Conservation (phyloP, 1,140 invertebrate genomes). For the Agraylea sexmaculata region DNA sequence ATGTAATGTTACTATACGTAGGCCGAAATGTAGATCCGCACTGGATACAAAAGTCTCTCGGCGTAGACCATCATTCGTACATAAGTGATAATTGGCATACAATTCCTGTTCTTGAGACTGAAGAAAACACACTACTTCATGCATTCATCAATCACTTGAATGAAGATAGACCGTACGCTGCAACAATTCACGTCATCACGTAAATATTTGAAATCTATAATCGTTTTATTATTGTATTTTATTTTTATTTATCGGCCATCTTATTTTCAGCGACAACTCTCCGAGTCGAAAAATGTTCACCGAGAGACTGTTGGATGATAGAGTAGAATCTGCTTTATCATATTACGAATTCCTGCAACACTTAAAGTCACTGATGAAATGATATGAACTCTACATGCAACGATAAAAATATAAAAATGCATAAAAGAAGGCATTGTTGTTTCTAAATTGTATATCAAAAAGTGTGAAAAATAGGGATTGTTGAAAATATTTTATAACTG, state of each 20-base stretch:
- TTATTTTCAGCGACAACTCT: slow-evolving; percentile 72
- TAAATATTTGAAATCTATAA: slow-evolving; percentile 30
- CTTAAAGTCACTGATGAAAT: slow-evolving; percentile 84
- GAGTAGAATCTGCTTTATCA: slow-evolving; percentile 83
- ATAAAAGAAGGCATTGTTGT: slow-evolving; percentile 8
- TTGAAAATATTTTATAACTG: slow-evolving; percentile 5
- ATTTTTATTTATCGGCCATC: slow-evolving; percentile 5
- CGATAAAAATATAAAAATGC: slow-evolving; percentile 10
- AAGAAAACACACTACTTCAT: slow-evolving; percentile 62
- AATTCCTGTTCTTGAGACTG: slow-evolving; percentile 67
- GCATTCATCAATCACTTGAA: slow-evolving; percentile 77
- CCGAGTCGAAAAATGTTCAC: slow-evolving; percentile 70
- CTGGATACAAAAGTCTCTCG: slow-evolving; percentile 57
- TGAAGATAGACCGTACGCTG: slow-evolving; percentile 67
- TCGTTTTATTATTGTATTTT: neutral
- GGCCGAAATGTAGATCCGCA: slow-evolving; percentile 65
- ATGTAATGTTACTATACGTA: slow-evolving; percentile 76
- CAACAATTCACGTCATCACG: slow-evolving; percentile 74
- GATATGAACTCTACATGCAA: slow-evolving; percentile 23
- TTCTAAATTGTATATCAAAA: slow-evolving; percentile 9
- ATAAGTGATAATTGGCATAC: slow-evolving; percentile 53
- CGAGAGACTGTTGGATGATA: slow-evolving; percentile 85
- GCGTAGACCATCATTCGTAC: slow-evolving; percentile 43
- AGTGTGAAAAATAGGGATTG: too few species aligned
- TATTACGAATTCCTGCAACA: slow-evolving; percentile 98